These are phyloP conservation scores for Mirounga angustirostris DNA, from an alignment of 2,113 vertebrate species.

Conservation along the genomic window DNA sequence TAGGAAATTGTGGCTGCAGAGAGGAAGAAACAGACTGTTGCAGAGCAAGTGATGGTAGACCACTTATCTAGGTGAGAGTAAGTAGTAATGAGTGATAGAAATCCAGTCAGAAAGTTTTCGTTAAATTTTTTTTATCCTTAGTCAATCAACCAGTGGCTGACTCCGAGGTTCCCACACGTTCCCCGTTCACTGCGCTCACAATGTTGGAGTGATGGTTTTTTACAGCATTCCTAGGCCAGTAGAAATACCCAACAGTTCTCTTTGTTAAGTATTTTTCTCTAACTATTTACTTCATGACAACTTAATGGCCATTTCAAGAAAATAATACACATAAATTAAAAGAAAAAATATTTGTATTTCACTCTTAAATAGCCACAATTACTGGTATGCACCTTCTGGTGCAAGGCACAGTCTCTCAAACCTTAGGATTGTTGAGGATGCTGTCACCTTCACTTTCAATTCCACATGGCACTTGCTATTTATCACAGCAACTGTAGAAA, in stretches of 20 bases:
- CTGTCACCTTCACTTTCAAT: not conserved
- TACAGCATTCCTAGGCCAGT: not conserved
- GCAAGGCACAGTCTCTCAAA: not conserved
- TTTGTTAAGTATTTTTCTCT: not conserved
- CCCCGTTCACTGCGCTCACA: not conserved
- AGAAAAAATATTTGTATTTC: not conserved
- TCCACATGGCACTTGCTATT: not conserved
- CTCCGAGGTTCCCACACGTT: not conserved
- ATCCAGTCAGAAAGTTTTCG: not conserved
- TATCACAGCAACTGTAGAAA: not conserved
- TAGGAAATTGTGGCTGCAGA: conserved; percentile 89
- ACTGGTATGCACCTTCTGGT: not conserved
- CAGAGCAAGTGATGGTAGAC: conserved; percentile 92
- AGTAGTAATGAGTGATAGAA: not conserved
- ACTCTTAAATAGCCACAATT: not conserved
- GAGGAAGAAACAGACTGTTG: conserved; percentile 89
- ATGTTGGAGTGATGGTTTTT: not conserved
- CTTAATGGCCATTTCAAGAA: conserved; percentile 27
- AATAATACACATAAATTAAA: not conserved
- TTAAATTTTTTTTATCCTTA: not conserved
- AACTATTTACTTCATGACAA: not conserved
- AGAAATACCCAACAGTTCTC: not conserved
- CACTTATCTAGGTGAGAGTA: conserved; percentile 89
- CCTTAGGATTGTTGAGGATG: not conserved
- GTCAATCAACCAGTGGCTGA: not conserved